Evolutionary conservation across 1,140 invertebrate genomes (phyloP), one percentile per base, ranked within the genome.

Genomic region (Conus betulinus): DNA sequence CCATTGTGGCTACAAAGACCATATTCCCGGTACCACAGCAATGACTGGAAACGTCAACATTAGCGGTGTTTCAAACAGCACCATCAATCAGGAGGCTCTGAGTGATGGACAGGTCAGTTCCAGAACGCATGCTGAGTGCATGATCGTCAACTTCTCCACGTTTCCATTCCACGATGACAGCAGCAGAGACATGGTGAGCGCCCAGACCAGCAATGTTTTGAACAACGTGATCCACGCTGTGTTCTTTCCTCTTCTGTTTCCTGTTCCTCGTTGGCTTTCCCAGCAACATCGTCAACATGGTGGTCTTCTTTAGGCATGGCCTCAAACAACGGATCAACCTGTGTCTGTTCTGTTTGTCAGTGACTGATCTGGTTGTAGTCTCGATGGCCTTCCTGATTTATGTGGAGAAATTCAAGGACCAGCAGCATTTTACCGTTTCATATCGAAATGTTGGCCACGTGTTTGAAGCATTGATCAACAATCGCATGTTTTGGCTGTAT

Each of bases 221-320:
- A 13, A 15, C 78, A 63, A 63, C 60, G 60, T 63, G 11, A 20
- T 63, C 60, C 60, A 20, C 60, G 4, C 17, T 1, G 60, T 63
- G 60, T 63, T 63, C 60, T 11, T 53, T 11, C 81, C 81, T 23
- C 20, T 52, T 52, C 53, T 83, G 27, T 83, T 83, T 20, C 20
- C 53, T 83, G 27, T 83, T 83, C 53, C 20, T 83, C 27, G 81
- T 83, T 17, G 81, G 81, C 7, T 83, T 51, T 55, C 81, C 81
- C 8, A 55, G 5, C 25, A 83, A 83, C 51, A 5, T 39, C 27
- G 52, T 83, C 39, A 83, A 83, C 81, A 83, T 83, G 81, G 81
- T 52, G 27, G 81, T 83, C 0, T 83, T 83, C 6, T 53, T 17
- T 20, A 83, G n/a, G n/a, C 81, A 83, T 5, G 81, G 81, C 6